Evolutionary conservation across 2,113 vertebrate genomes (phyloP).

Genomic region (Epinephelus lanceolatus): DNA sequence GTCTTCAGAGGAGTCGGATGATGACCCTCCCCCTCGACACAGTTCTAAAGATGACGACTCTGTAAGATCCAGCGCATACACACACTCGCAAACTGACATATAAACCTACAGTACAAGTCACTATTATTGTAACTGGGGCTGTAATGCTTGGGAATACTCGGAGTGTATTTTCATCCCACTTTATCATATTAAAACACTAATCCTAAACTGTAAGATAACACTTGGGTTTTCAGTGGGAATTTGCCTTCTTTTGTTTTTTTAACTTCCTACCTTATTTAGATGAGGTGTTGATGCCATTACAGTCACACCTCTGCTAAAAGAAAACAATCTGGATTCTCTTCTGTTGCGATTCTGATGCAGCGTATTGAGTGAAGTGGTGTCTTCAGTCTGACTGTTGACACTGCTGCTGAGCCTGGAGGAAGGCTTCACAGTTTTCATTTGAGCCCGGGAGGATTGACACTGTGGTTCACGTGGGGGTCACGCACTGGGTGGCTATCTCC

Average conservation of each 20-base stretch:
- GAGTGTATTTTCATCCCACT: not conserved
- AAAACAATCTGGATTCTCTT: not conserved
- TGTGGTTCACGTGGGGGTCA: conserved; percentile 58
- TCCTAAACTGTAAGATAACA: not conserved
- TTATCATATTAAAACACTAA: not conserved
- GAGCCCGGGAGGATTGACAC: conserved; percentile 31
- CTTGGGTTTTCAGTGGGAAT: not conserved
- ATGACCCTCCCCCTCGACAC: conserved; percentile 87
- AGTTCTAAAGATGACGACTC: conserved; percentile 89
- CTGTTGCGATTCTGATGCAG: not conserved
- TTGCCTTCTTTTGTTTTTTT: conserved; percentile 1
- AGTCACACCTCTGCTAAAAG: not conserved
- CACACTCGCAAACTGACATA: not conserved
- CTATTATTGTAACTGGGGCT: not conserved
- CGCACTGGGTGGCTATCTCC: conserved; percentile 54
- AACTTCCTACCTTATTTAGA: conserved; percentile 12
- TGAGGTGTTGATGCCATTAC: not conserved
- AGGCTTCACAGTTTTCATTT: conserved; percentile 46
- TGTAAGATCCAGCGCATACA: conserved; percentile 80
- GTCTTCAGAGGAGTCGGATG: conserved; percentile 94
- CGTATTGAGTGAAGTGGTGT: conserved; percentile 18
- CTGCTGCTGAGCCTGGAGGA: conserved; percentile 34
- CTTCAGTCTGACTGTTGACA: conserved; percentile 33
- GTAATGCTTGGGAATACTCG: not conserved
- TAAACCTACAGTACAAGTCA: not conserved